Evolutionary conservation across 2,797 vertebrate species (phyloP), one percentile per base, ranked within the genome.

Genomic region (Poecilia picta): DNA sequence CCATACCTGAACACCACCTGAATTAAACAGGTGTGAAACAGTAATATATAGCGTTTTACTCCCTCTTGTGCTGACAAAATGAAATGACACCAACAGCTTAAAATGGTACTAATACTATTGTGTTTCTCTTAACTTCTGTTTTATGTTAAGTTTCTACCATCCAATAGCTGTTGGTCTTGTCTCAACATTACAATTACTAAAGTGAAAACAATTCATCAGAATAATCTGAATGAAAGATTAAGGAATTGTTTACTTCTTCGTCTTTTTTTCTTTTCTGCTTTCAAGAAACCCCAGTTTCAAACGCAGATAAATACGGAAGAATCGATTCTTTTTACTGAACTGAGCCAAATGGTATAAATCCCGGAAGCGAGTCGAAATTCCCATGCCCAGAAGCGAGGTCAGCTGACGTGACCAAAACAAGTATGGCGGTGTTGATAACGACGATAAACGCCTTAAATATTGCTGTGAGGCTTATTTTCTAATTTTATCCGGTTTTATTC

Each of bases 321-420:
- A 71, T 16, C 13, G 39, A 6, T 71, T 46, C 25, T 28, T 71
- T 71, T 71, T 10, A 28, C 13, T n/a, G 68, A n/a, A 4, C 39
- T 15, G 23, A 45, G 11, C 2, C 68, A 46, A 46, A 45, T 4
- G 12, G 45, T 45, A 0, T 16, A 16, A 25, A 71, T 71, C 68
- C 68, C 25, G 41, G 25, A 16, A 46, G 6, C 8, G 5, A 45
- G 68, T 16, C 41, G 41, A 1, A 71, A 45, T 71, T 46, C 68
- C 68, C 41, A 28, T 45, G 11, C 41, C 5, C 10, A 20, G 4
- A 0, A 18, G 11, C 13, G 12, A 31, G 15, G 64, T 88, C 78
- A 88, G 45, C 59, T 83, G 82, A 90, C 74, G 0, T 13, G 73
- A 86, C 76, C 90, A 92, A 91, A 93, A 93, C 87, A 92, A 93